Evolutionary conservation across 1,140 invertebrate species (phyloP), one percentile per base, ranked within the genome.

Genomic region (Pararge aegeria): DNA sequence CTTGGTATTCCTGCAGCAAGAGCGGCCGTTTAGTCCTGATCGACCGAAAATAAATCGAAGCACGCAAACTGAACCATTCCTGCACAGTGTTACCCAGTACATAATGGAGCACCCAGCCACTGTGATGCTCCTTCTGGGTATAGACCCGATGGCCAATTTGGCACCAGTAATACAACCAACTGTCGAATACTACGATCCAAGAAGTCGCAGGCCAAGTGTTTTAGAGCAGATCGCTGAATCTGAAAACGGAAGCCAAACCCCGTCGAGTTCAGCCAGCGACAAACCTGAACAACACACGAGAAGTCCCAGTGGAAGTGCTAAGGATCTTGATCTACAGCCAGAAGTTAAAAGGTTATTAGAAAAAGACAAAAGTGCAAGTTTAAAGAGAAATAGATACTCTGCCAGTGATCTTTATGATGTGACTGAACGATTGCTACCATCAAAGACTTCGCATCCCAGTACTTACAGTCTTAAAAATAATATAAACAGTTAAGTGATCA

Each of bases 91-190:
- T 10, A 90, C 90, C 4, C 90, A 90, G 55, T 91, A 91, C 55
- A 91, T 91, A 29, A 75, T 90, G 63, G 89, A 91, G 50, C 87
- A 91, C 59, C 90, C 90, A n/a, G 87, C 84, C 0, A 91, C 90
- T 0, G 90, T 91, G 7, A 90, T 91, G 90, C 70, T 91, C 2
- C 71, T 91, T 0, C 66, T 90, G 1, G 90, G 90, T 6, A 64
- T 91, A 15, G 90, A 90, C 15, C 89, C 89, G 1, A 82, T 88
- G 77, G 72, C 77, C 5, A 84, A 74, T 48, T 60, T 87, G 1
- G 52, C 80, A 5, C 80, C 87, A 1, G 83, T 86, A 6, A 68
- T 85, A 55, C 61, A 71, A 2, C 70, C 80, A 1, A 57, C 80
- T 1, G 73, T 86, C 5, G 83, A 87, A 21, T 89, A 83, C 58